phyloP scores from a whole-genome alignment of 2,113 vertebrate genomes.

The Podocnemis expansa region DNA sequence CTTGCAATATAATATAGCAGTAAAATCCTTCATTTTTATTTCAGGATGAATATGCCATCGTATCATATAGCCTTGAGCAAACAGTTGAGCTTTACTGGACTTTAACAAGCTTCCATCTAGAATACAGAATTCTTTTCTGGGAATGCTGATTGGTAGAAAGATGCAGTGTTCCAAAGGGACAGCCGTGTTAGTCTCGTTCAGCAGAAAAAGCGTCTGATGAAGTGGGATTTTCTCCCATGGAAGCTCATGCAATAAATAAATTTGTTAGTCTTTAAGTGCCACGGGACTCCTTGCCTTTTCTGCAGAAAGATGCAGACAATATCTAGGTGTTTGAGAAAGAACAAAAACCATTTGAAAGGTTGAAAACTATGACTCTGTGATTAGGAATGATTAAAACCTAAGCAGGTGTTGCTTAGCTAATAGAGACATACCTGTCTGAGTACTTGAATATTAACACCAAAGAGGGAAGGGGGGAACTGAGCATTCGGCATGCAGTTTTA shows the following conservation, averaged over 20 bases:
- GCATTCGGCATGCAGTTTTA: neutral
- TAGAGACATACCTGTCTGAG: neutral
- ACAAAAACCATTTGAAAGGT: neutral
- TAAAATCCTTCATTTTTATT: neutral
- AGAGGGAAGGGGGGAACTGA: too few species aligned
- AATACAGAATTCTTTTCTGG: neutral
- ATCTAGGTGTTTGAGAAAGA: neutral
- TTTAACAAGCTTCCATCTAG: rapidly evolving
- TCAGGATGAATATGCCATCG: neutral
- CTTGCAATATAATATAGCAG: neutral
- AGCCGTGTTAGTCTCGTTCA: too few species aligned
- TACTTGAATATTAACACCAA: neutral
- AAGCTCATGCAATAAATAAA: too few species aligned
- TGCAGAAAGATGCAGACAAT: neutral
- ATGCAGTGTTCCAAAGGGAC: too few species aligned
- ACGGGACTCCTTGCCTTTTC: too few species aligned
- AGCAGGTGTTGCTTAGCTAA: neutral
- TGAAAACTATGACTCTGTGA: neutral
- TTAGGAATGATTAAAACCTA: neutral
- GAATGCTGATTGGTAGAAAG: neutral
- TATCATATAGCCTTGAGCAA: neutral
- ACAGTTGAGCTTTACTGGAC: neutral
- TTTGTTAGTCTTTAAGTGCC: too few species aligned
- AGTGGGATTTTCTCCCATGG: too few species aligned
- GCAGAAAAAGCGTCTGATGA: too few species aligned